Evolutionary conservation across 92 coral and sea anemone genomes (phyloP).

Genomic region (Parazoanthus darwini): DNA sequence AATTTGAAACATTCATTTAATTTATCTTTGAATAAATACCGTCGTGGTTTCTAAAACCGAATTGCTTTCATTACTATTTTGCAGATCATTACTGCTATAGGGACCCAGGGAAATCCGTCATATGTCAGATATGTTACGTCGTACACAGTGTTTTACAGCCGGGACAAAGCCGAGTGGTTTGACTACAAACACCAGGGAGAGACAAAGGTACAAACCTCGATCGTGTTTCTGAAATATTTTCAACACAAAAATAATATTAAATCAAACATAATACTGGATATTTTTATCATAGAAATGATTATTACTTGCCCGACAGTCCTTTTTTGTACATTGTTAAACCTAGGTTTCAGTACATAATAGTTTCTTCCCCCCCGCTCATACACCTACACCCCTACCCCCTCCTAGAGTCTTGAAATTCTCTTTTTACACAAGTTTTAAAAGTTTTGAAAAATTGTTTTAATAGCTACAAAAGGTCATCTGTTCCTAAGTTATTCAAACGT

Average conservation of each 20-base stretch:
- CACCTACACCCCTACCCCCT: too few species aligned
- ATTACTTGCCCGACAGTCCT: too few species aligned
- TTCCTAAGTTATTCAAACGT: too few species aligned
- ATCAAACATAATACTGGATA: background rate
- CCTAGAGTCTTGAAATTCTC: too few species aligned
- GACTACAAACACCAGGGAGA: background rate
- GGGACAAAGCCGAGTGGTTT: conserved; percentile 1
- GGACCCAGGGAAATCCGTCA: background rate
- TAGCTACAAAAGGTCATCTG: too few species aligned
- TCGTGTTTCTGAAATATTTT: background rate
- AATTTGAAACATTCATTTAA: background rate
- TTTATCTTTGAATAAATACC: background rate
- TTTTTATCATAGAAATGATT: too few species aligned
- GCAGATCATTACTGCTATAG: background rate
- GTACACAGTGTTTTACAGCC: background rate
- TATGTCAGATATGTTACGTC: background rate
- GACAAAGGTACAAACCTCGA: background rate
- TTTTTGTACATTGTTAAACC: too few species aligned
- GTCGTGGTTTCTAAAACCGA: background rate
- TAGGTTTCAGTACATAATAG: too few species aligned
- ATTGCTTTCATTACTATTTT: background rate
- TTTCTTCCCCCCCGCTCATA: too few species aligned
- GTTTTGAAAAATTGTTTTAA: background rate
- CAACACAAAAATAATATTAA: background rate
- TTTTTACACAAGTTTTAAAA: background rate